Conservation (phyloP, 2,888 invertebrate species). For the Plutella xylostella region DNA sequence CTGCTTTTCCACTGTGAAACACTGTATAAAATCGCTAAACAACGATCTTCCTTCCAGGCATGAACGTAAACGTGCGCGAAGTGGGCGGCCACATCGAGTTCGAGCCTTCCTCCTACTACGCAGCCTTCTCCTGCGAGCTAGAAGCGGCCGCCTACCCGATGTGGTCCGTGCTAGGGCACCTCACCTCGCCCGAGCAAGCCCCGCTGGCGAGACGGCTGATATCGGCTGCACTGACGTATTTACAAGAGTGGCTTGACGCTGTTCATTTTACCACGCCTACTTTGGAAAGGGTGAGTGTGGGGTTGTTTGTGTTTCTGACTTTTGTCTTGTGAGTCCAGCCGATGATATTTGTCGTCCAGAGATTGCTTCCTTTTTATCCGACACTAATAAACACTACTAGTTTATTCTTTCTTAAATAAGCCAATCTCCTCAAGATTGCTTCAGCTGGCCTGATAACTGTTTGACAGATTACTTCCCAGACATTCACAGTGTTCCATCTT, state of each 20-base stretch:
- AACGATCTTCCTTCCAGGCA: conserved; percentile 81
- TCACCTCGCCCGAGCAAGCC: conserved; percentile 79
- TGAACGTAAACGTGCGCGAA: conserved; percentile 96
- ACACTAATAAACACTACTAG: too few species aligned
- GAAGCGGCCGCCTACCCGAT: conserved; percentile 98
- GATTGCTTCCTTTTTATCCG: too few species aligned
- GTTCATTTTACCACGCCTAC: conserved; percentile 79
- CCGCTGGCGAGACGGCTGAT: conserved; percentile 82
- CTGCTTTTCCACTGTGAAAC: too few species aligned
- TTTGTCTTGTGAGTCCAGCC: too few species aligned
- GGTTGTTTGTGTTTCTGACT: too few species aligned
- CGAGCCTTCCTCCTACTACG: conserved; percentile 97
- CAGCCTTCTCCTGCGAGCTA: conserved; percentile 96
- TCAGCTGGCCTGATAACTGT: too few species aligned
- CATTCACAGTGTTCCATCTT: too few species aligned
- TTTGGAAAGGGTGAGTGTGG: conserved; percentile 68
- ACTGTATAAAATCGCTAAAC: too few species aligned
- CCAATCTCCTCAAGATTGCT: too few species aligned
- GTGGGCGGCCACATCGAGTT: conserved; percentile 93
- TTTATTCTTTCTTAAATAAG: too few species aligned
- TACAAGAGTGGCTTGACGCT: conserved; percentile 91
- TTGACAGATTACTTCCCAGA: too few species aligned
- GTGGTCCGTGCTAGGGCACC: conserved; percentile 96
- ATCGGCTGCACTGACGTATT: conserved; percentile 78
- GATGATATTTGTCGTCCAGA: too few species aligned